Percentiles rank a stretch among this genome's conserved stretches.
These are phyloP conservation scores for Lophotis ruficrista DNA, from an alignment of 2,113 vertebrate species.

Conservation along the genomic window DNA sequence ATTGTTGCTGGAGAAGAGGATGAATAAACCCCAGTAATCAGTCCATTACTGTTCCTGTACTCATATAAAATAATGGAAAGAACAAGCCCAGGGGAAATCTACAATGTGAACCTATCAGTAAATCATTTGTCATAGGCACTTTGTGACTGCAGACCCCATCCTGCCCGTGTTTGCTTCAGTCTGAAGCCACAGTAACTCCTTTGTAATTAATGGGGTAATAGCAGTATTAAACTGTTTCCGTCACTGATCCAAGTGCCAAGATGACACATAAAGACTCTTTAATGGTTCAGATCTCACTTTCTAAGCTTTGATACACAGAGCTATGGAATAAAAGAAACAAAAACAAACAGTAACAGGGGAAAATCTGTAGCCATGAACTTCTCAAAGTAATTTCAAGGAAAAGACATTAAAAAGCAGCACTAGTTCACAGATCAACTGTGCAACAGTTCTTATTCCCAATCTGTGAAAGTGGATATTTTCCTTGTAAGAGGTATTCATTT, in stretches of 20 bases:
- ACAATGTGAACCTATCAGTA: not conserved
- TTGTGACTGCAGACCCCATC: not conserved
- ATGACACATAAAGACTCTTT: not conserved
- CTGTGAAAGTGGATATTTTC: conserved; percentile 28
- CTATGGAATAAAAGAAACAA: conserved; percentile 27
- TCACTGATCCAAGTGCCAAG: not conserved
- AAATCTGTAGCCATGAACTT: conserved; percentile 1
- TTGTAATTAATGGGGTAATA: not conserved
- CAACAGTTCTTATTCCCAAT: not conserved
- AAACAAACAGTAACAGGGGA: not conserved
- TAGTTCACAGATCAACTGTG: conserved; percentile 35
- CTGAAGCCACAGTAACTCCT: not conserved
- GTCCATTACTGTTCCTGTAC: not conserved
- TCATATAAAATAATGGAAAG: not conserved
- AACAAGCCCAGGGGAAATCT: not conserved
- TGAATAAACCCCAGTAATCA: not conserved
- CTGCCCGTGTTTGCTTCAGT: not conserved
- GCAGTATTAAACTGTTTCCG: not conserved
- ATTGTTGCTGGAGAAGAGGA: not conserved
- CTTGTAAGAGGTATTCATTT: conserved; percentile 11
- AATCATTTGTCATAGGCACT: not conserved
- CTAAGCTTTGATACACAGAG: not conserved
- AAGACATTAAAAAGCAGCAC: conserved; percentile 35
- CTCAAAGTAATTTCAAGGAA: conserved; percentile 36
- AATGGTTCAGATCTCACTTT: not conserved